Conservation (phyloP, 2,888 invertebrate species). For the Clunio marinus region DNA sequence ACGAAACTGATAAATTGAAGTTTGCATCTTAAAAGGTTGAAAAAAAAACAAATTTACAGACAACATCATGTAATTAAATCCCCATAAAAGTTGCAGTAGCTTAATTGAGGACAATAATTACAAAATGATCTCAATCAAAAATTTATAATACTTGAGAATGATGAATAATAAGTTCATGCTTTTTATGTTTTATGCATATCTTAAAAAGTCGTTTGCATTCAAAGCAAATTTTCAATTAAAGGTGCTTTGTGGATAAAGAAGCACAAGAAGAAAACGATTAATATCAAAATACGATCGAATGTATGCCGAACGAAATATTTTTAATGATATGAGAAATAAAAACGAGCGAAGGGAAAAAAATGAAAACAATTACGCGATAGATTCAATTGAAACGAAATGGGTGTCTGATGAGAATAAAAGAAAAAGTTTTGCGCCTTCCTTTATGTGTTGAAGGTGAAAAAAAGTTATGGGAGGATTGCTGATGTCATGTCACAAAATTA, state of each 20-base stretch:
- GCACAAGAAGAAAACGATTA: too few species aligned
- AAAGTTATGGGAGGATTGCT: too few species aligned
- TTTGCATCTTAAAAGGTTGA: too few species aligned
- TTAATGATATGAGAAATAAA: conserved; percentile 10
- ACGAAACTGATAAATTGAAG: too few species aligned
- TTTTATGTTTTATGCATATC: background rate
- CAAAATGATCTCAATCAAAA: background rate
- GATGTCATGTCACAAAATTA: too few species aligned
- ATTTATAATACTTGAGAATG: background rate
- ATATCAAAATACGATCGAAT: conserved; percentile 13
- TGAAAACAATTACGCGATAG: conserved; percentile 19
- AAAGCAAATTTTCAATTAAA: conserved; percentile 8
- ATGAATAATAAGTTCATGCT: conserved; percentile 1
- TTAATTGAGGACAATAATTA: background rate
- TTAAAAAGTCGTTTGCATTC: conserved; percentile 1
- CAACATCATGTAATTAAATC: too few species aligned
- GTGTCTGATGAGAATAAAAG: background rate
- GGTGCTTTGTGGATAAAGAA: too few species aligned
- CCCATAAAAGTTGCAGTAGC: background rate
- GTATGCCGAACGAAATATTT: conserved; percentile 9
- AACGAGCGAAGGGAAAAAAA: background rate
- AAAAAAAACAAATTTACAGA: too few species aligned
- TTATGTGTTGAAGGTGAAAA: conserved; percentile 7
- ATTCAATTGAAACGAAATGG: conserved; percentile 12
- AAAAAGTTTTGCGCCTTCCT: background rate